Evolutionary conservation across 2,113 vertebrate species (phyloP), one percentile per base, ranked within the genome.

Genomic region (Petrocephalus zakoni): DNA sequence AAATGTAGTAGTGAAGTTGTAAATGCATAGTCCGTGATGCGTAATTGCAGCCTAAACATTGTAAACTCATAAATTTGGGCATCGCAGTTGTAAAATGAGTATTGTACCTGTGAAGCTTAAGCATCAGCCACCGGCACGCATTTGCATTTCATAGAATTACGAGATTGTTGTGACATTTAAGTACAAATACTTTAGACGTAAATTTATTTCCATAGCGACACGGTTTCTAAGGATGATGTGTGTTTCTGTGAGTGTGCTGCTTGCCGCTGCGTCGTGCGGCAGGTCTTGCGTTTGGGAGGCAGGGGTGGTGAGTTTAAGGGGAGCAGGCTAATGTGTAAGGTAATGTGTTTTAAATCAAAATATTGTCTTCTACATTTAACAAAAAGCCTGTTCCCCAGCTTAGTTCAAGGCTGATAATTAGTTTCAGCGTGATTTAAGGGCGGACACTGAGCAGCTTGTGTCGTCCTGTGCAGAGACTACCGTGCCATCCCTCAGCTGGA

Each of bases 401-500:
- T 49, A 25, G 46, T 25, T 13, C 2, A 85, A 85, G 47, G 49
- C 82, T 25, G 82, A 68, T 64, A 4, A 29, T 6, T 87, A 0
- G 8, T 64, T 52, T 85, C 15, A n/a, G 15, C 7, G 34, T 78
- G 72, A 78, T 19, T 78, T 78, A 42, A 42, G 34, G 72, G 72
- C 4, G 34, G 17, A 85, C 25, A 25, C 82, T 37, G 15, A 53
- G 13, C 51, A 1, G 15, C 84, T 55, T 19, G 13, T 56, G 6
- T 34, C 42, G 5, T 29, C 19, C 42, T 87, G 21, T 72, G 29
- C 91, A 99, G 98, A 93, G 98, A 99, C 89, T 99, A 99, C 92
- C 98, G 97, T 0, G 92, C 95, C 85, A 99, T 99, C 93, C 97
- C 98, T 0, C 97, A 97, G 68, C 95, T 99, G 93, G 98, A 99